Evolutionary conservation across 2,113 vertebrate species (phyloP).

Genomic region (Nothobranchius kuhntae): DNA sequence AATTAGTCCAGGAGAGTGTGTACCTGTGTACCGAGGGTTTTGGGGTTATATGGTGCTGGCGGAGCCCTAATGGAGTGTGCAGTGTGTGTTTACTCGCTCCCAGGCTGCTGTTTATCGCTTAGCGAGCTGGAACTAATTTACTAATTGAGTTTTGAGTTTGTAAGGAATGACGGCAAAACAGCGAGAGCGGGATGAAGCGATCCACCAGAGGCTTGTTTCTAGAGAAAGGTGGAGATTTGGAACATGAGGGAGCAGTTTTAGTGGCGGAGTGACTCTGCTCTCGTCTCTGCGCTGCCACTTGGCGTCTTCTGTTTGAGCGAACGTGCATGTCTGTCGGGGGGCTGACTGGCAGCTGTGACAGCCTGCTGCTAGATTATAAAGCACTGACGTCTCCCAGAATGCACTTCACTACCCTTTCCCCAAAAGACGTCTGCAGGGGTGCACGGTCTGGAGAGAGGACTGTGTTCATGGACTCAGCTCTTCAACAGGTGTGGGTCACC

Average conservation of each 20-base stretch:
- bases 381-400: conserved; percentile 62
- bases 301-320: conserved; percentile 44
- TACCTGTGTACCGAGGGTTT: conserved; percentile 60
- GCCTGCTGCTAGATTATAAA: conserved; percentile 65
- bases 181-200: conserved; percentile 33
- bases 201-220: conserved; percentile 30
- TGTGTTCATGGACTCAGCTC: neutral
- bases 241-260: neutral
- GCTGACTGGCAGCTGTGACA: conserved; percentile 61
- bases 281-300: conserved; percentile 22
- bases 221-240: conserved; percentile 12
- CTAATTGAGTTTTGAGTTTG: conserved; percentile 82
- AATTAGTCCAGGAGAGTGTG: conserved; percentile 45
- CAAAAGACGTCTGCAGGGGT: conserved; percentile 15
- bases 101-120: conserved; percentile 80
- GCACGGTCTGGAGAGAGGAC: neutral
- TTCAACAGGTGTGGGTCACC: neutral
- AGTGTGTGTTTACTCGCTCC: conserved; percentile 79
- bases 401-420: conserved; percentile 48
- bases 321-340: conserved; percentile 32
- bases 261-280: conserved; percentile 3
- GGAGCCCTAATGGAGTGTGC: conserved; percentile 76
- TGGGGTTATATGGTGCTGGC: conserved; percentile 51
- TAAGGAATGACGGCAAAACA: conserved; percentile 48
- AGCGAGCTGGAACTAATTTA: conserved; percentile 83